A percentile compares a stretch with the other conserved stretches of the same genome.
These are phyloP conservation scores for Andrena minutula DNA, from an alignment of 2,888 invertebrate genomes.

Conservation along the genomic window DNA sequence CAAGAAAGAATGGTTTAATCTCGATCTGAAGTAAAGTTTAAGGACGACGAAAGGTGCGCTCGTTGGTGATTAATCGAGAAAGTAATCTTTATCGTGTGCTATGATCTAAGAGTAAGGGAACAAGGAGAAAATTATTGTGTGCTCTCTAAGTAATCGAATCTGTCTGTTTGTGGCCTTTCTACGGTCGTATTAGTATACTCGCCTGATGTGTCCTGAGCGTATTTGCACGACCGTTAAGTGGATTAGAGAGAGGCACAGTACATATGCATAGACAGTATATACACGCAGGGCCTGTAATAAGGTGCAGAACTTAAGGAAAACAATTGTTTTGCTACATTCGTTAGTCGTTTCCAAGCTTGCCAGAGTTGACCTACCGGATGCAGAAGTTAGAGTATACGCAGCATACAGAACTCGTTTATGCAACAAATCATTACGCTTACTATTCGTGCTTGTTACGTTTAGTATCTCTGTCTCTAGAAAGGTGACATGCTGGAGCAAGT, in stretches of 20 bases:
- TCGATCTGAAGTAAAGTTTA: neutral
- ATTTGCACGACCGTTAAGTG: conserved; percentile 36
- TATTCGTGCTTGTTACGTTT: conserved; percentile 50
- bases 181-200: conserved; percentile 51
- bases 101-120: conserved; percentile 24
- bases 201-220: conserved; percentile 54
- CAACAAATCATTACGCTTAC: conserved; percentile 44
- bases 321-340: conserved; percentile 14
- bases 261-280: conserved; percentile 13
- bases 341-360: conserved; percentile 53
- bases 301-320: conserved; percentile 53
- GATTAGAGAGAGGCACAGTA: conserved; percentile 22
- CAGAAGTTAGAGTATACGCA: conserved; percentile 17
- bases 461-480: conserved; percentile 30
- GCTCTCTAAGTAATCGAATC: conserved; percentile 44
- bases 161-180: conserved; percentile 28
- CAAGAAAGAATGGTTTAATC: neutral
- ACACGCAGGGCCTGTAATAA: conserved; percentile 46
- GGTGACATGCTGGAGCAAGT: conserved; percentile 43
- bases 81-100: conserved; percentile 21
- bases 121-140: conserved; percentile 20
- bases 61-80: conserved; percentile 12
- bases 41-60: conserved; percentile 37
- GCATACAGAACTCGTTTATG: conserved; percentile 26
- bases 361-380: conserved; percentile 50